These are phyloP conservation scores for Myotis planiceps DNA, from an alignment of 2,797 vertebrate genomes.

Conservation along the genomic window DNA sequence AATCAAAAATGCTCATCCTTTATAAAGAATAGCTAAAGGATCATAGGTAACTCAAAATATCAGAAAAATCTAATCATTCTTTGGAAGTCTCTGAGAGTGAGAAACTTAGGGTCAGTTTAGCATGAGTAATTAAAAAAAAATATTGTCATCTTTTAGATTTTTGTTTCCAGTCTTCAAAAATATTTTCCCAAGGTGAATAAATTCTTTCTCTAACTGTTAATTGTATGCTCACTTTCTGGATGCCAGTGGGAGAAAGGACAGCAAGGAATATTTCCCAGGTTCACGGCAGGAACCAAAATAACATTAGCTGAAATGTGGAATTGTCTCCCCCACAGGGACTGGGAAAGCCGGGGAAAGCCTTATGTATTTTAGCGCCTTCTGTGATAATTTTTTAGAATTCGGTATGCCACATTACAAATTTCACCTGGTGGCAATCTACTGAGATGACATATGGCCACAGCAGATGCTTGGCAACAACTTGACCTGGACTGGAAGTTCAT, in stretches of 20 bases:
- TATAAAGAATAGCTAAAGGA: not conserved
- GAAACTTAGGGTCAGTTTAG: not conserved
- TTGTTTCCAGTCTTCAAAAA: not conserved
- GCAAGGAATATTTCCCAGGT: not conserved
- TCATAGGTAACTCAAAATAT: not conserved
- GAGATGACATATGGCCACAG: slow-evolving; percentile 60
- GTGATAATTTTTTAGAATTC: slow-evolving; percentile 41
- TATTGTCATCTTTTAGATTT: not conserved
- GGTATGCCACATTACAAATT: slow-evolving; percentile 43
- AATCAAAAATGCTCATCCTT: not conserved
- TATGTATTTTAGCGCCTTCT: not conserved
- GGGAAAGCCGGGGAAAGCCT: not conserved
- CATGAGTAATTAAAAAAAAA: not conserved
- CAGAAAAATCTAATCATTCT: not conserved
- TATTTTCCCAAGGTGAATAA: not conserved
- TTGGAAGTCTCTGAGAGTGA: not conserved
- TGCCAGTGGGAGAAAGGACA: not conserved
- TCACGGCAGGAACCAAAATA: slow-evolving; percentile 27
- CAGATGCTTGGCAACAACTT: slow-evolving; percentile 36
- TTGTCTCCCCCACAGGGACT: not conserved
- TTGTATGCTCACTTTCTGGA: not conserved
- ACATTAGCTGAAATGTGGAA: slow-evolving; percentile 9
- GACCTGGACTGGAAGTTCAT: slow-evolving; percentile 45
- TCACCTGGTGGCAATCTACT: not conserved
- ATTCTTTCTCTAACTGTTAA: not conserved